Evolutionary conservation across 2,888 invertebrate genomes (phyloP), one percentile per base, ranked within the genome.

Genomic region (Caenorhabditis wallacei): DNA sequence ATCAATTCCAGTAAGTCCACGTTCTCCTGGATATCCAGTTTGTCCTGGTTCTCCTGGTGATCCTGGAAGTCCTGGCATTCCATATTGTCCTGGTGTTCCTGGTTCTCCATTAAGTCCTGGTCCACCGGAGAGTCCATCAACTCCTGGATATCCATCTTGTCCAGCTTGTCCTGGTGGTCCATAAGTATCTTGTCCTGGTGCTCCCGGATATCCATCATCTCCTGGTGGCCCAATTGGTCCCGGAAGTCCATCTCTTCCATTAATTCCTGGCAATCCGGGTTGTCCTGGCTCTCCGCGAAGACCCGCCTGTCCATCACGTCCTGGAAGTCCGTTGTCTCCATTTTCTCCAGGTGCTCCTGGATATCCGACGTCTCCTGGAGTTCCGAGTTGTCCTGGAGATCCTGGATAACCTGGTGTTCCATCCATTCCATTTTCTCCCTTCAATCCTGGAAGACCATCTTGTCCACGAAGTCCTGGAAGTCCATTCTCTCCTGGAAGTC

Each of bases 201-300:
- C 53, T 57, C 90, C 90, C 48, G 88, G 86, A 13, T 76, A 56
- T 40, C 88, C 86, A 56, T 90, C 86, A 46, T 88, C 89, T 79
- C 92, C 92, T 54, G 88, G 85, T 53, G 88, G 88, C 57, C 92
- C 92, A 61, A 89, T 87, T n/a, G 57, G 86, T 85, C 88, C 92
- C 64, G 88, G 88, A n/a, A 74, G 79, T 64, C 91, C 91, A 59
- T 87, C 87, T 61, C 82, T 84, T 59, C 91, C 91, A 46, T 84
- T 87, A 11, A 86, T 76, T 66, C 91, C 92, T 18, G 87, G 87
- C 53, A 75, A 22, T 80, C 89, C 89, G 13, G 81, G 59, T 24
- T 69, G 46, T 70, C 87, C 91, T 20, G 87, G 85, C 37, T 88
- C 85, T 35, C 90, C 91, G 20, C 88, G 84, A 22, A 85, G 72